These are phyloP conservation scores for Leucopsar rothschildi DNA, from an alignment of 2,113 vertebrate species.

Conservation along the genomic window DNA sequence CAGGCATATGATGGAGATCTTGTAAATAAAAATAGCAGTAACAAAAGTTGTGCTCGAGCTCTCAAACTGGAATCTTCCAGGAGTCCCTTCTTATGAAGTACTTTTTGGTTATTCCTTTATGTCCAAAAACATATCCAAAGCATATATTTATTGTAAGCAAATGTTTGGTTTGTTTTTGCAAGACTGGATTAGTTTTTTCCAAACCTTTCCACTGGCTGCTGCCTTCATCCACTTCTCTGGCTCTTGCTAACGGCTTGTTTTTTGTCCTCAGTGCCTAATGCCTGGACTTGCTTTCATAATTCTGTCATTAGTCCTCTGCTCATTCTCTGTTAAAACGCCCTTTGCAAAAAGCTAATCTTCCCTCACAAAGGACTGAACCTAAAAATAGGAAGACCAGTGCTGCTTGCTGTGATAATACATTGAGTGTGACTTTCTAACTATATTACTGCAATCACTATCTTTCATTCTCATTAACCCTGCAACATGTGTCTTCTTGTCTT, in stretches of 20 bases:
- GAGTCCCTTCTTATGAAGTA: neutral
- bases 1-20: neutral
- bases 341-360: conserved; percentile 12
- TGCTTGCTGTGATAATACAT: neutral
- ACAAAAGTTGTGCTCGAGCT: neutral
- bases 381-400: neutral
- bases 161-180: neutral
- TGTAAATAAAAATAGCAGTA: neutral
- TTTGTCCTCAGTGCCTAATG: neutral
- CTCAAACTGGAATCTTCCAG: neutral
- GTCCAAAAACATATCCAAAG: neutral
- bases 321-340: neutral
- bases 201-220: neutral
- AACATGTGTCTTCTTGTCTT: neutral
- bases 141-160: neutral
- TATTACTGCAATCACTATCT: neutral
- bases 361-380: neutral
- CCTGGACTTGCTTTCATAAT: neutral
- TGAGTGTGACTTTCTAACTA: neutral
- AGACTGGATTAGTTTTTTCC: neutral
- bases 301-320: neutral
- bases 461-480: conserved; percentile 8
- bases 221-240: neutral
- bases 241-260: neutral
- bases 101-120: neutral